A percentile compares a stretch with the other conserved stretches of the same genome.
phyloP scores from a whole-genome alignment of 2,797 vertebrate species.

The Apogon hyalosoma region DNA sequence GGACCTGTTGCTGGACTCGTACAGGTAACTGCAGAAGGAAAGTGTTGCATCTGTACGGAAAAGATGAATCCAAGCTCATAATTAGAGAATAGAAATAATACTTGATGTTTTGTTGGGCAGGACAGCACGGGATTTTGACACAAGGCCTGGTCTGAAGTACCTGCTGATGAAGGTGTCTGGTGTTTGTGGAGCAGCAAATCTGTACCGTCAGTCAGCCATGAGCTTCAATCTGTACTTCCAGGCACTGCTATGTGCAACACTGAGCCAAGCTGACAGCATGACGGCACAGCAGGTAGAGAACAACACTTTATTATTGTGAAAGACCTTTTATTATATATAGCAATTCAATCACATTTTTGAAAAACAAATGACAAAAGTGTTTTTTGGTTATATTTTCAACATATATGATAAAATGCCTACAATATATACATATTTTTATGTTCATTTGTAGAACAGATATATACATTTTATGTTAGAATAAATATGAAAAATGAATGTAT shows the following conservation, averaged over 20 bases:
- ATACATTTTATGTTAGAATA: too few species aligned
- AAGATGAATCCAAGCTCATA: too few species aligned
- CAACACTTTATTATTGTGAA: too few species aligned
- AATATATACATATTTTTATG: too few species aligned
- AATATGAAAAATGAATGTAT: too few species aligned
- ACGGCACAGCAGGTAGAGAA: constrained; percentile 86
- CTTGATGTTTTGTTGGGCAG: constrained; percentile 51
- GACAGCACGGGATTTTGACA: constrained; percentile 96
- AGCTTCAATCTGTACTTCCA: constrained; percentile 98
- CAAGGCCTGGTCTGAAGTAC: constrained; percentile 94
- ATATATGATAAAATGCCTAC: too few species aligned
- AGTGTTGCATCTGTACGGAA: background rate
- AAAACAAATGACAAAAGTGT: too few species aligned
- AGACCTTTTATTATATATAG: too few species aligned
- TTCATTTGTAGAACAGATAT: too few species aligned
- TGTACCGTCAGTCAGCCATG: constrained; percentile 97
- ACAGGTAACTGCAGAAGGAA: constrained; percentile 71
- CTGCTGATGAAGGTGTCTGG: constrained; percentile 98
- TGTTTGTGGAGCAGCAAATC: constrained; percentile 93
- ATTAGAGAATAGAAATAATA: too few species aligned
- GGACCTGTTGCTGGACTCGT: constrained; percentile 96
- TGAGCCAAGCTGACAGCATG: constrained; percentile 92
- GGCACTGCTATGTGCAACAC: constrained; percentile 90
- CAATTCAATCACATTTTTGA: too few species aligned
- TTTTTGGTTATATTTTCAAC: too few species aligned